phyloP scores from a whole-genome alignment of 2,797 vertebrate genomes.

The Cyclopterus lumpus region DNA sequence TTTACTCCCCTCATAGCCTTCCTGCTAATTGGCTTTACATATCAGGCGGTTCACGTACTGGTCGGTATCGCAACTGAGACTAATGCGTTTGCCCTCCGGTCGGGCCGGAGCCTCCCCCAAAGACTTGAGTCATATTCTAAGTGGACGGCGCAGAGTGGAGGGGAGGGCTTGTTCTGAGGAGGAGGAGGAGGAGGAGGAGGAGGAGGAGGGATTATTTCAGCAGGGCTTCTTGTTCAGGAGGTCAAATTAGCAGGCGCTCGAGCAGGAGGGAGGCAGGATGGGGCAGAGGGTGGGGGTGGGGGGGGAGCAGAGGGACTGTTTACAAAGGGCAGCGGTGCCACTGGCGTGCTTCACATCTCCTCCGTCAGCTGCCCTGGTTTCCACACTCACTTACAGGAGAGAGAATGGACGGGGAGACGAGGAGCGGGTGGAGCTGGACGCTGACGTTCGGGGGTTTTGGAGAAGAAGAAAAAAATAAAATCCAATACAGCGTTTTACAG shows the following conservation, averaged over 20 bases:
- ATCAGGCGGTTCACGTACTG: constrained; percentile 80
- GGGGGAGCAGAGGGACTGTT: constrained; percentile 71
- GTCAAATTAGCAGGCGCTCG: constrained; percentile 73
- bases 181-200: constrained; percentile 35
- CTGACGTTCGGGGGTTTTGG: constrained; percentile 28
- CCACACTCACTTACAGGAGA: constrained; percentile 44
- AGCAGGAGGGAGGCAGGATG: constrained; percentile 41
- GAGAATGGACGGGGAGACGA: constrained; percentile 35
- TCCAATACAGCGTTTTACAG: not conserved
- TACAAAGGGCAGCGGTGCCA: constrained; percentile 76
- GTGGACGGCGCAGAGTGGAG: constrained; percentile 51
- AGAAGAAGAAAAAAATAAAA: constrained; percentile 1
- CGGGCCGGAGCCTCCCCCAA: constrained; percentile 66
- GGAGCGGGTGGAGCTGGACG: not conserved
- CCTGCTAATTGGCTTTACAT: constrained; percentile 83
- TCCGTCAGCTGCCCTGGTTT: constrained; percentile 76
- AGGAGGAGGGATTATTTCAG: constrained; percentile 67
- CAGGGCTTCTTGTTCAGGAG: constrained; percentile 73
- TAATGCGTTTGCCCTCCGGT: constrained; percentile 79
- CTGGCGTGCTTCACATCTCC: constrained; percentile 74
- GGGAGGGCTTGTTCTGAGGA: constrained; percentile 38
- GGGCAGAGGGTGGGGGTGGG: constrained; percentile 49
- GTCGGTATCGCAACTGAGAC: constrained; percentile 78
- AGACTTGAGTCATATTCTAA: constrained; percentile 83
- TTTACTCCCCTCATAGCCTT: constrained; percentile 28